Evolutionary conservation across 2,113 vertebrate species (phyloP), one percentile per base, ranked within the genome.

Genomic region (Scopus umbretta): DNA sequence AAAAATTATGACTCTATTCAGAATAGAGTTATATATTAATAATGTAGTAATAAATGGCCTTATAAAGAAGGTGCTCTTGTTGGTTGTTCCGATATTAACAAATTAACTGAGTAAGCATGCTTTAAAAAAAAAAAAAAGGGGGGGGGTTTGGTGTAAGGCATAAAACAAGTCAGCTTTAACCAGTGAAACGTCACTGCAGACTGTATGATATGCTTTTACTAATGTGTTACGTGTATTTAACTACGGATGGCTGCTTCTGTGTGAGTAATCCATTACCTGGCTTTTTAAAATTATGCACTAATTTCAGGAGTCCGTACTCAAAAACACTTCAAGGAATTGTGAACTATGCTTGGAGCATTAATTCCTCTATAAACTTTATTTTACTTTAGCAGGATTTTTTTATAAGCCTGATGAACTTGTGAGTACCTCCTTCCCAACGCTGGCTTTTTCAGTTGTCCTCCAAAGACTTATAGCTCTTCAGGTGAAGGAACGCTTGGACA

Each of bases 31-130:
- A 1, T 3, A 0, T 61, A 17, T n/a, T 58, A 32, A 9, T 50
- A 73, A 30, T 30, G 6, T 2, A 53, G 6, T n/a, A 32, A 27
- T 30, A 71, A 87, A 94, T 92, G 42, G 95, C 95, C 95, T 97
- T 96, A 94, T 94, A 6, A 88, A 72, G 73, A 94, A 40, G 78
- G 70, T 94, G 89, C 71, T 72, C 9, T 26, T 67, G 7, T 43
- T 87, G 74, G 25, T 85, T 61, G 18, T 94, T 94, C 29, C 66
- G 59, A 0, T 65, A 95, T 94, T 98, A 96, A 96, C 70, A 27
- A 36, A 70, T 79, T 96, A 98, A 85, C 72, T 63, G 40, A 84
- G n/a, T 82, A 45, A 96, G 98, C 98, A 98, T 98, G 96, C 62
- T 20, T 30, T 9, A 55, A 34, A 36, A 49, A 58, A 38, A 90